Evolutionary conservation across 2,797 vertebrate genomes (phyloP).

Genomic region (Lacerta viridis): DNA sequence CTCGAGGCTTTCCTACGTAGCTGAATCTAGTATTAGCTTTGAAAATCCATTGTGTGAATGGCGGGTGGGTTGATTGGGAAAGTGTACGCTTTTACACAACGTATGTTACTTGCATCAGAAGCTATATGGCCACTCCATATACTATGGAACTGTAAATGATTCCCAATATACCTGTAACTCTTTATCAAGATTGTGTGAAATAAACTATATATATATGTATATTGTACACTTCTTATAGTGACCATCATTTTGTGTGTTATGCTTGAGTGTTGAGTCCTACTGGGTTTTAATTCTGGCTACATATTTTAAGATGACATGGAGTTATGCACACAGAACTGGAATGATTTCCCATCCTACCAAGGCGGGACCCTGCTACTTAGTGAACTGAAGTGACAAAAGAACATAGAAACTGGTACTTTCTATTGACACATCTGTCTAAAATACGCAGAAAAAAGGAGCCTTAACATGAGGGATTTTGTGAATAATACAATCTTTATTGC

Average conservation of each 20-base stretch:
- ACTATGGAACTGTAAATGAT: constrained; percentile 80
- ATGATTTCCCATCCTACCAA: background rate
- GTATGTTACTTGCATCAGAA: constrained; percentile 77
- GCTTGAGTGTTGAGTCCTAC: constrained; percentile 6
- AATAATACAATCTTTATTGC: background rate
- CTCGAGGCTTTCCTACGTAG: constrained; percentile 77
- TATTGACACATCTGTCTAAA: background rate
- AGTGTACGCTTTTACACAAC: constrained; percentile 74
- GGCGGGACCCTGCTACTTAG: background rate
- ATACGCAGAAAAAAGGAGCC: background rate
- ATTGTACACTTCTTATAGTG: constrained; percentile 68
- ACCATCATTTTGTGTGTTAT: constrained; percentile 45
- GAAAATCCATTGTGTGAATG: constrained; percentile 79
- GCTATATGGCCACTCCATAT: constrained; percentile 79
- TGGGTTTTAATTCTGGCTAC: background rate
- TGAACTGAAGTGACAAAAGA: background rate
- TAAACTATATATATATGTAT: constrained; percentile 77
- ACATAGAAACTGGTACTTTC: background rate
- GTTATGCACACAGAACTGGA: background rate
- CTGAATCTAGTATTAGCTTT: constrained; percentile 82
- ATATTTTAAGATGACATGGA: background rate
- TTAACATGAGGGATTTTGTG: background rate
- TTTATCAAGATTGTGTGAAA: constrained; percentile 80
- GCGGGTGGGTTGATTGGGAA: constrained; percentile 74
- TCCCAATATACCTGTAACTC: constrained; percentile 79